Base-by-base conservation (phyloP, 1,140 invertebrate genomes). In the Megathymus violae region DNA sequence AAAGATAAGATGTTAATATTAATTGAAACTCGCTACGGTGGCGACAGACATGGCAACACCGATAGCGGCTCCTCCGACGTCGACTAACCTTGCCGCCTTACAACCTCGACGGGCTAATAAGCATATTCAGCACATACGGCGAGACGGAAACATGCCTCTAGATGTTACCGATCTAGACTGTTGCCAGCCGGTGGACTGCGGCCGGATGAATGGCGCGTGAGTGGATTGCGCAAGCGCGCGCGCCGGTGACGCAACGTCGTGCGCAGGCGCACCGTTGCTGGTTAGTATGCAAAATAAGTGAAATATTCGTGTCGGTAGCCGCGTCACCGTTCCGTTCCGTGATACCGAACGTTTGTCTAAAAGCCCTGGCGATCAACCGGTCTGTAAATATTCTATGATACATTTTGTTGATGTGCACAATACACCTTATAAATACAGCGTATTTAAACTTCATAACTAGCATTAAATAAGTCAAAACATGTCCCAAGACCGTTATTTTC, bases 201-300 rank as follows among this genome's bases (percentile, higher is more conserved):
- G 70, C 74, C 84, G 80, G 77, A 88, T 85, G 87, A 85, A 78
- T 88, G 82, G 76, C 79, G 86, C 82, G 81, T 79, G 82, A 81
- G 82, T 74, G 63, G 77, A 59, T 85, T 84, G 75, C 86, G 81
- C 78, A 82, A 82, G 41, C 59, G 52, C 40, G 51, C 51, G 40
- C 62, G 65, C 54, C 58, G 71, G 77, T 89, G 86, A 89, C 86
- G 85, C 74, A 85, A 83, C 74, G 78, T 78, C 78, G 77, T 69
- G 74, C 61, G 69, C 62, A 60, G 54, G 62, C 68, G 68, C 75
- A 83, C 82, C 81, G 84, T 87, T 89, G 82, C 79, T 80, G 70
- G 78, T 85, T 82, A 79, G 79, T 83, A 89, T 89, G 84, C 84
- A 87, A 82, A 87, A 76, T 80, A 76, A 76, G 78, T 80, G 71